Evolutionary conservation across 2,888 invertebrate species (phyloP).

Genomic region (Omphaloscelis lunosa): DNA sequence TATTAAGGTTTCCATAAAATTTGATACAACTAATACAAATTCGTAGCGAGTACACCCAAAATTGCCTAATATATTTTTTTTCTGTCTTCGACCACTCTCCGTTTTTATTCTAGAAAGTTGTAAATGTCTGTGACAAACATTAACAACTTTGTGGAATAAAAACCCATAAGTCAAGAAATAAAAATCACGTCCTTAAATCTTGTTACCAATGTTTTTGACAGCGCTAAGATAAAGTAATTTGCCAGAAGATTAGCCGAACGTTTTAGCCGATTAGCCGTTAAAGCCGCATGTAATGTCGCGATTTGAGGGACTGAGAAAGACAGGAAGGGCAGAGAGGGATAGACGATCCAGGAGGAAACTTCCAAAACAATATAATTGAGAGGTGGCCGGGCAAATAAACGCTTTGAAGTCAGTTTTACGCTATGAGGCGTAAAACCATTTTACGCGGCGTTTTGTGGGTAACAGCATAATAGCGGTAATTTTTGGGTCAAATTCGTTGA

Average conservation of each 20-base stretch:
- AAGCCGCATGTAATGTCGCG: conserved; percentile 44
- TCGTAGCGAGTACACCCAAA: neutral
- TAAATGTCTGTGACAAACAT: neutral
- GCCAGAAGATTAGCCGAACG: conserved; percentile 41
- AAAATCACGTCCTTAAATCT: neutral
- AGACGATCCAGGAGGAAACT: conserved; percentile 24
- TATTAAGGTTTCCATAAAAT: neutral
- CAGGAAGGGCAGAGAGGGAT: neutral
- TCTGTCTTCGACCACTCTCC: neutral
- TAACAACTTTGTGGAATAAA: neutral
- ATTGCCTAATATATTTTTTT: neutral
- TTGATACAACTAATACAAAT: neutral
- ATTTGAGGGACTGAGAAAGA: conserved; percentile 17
- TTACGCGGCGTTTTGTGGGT: conserved; percentile 26
- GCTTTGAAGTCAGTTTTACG: conserved; percentile 57
- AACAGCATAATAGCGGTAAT: conserved; percentile 6
- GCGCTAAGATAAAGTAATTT: conserved; percentile 47
- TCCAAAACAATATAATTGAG: conserved; percentile 54
- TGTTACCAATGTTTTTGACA: conserved; percentile 38
- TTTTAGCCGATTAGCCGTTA: conserved; percentile 47
- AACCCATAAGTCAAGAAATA: conserved; percentile 16
- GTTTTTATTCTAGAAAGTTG: neutral
- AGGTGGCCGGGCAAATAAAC: conserved; percentile 44
- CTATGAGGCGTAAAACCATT: conserved; percentile 46
- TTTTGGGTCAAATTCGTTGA: conserved; percentile 31